Percentiles rank a stretch among this genome's conserved stretches.
Evolutionary conservation across 2,113 vertebrate genomes (phyloP).

Genomic region (Lethenteron camtschaticum): DNA sequence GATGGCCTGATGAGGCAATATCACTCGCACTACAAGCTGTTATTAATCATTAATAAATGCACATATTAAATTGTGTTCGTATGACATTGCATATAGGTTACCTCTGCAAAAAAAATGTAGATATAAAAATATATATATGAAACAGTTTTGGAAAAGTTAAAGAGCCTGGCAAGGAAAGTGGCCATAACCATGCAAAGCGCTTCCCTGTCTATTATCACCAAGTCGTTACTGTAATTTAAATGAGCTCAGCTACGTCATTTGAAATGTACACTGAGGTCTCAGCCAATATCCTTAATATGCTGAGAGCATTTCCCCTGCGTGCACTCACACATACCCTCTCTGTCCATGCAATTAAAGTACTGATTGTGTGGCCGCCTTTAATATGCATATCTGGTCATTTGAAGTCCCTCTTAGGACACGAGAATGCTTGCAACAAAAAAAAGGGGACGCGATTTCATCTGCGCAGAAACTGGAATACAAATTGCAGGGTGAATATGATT

Average conservation of each 20-base stretch:
- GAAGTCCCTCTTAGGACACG: slow-evolving; percentile 1
- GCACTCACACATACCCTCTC: slow-evolving; percentile 4
- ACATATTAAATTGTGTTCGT: no score
- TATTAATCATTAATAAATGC: no score
- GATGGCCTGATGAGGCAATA: no score
- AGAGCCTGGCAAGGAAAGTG: not conserved
- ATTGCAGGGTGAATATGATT: not conserved
- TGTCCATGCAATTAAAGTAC: slow-evolving; percentile 6
- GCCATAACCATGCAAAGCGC: slow-evolving; percentile 1
- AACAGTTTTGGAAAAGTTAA: no score
- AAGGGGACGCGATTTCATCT: not conserved
- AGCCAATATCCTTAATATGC: slow-evolving; percentile 6
- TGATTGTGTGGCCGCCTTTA: slow-evolving; percentile 4
- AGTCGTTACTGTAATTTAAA: slow-evolving; percentile 5
- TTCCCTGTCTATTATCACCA: slow-evolving; percentile 2
- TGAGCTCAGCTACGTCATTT: not conserved
- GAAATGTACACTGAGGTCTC: slow-evolving; percentile 2
- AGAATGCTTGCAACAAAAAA: not conserved
- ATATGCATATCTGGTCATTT: slow-evolving; percentile 6
- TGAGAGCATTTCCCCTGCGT: slow-evolving; percentile 5
- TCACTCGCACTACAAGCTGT: no score
- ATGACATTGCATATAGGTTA: no score
- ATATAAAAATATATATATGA: no score
- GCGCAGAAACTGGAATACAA: slow-evolving; percentile 3
- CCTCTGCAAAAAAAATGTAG: no score